phyloP scores from a whole-genome alignment of 2,113 vertebrate genomes.

The Ageneiosus marmoratus region DNA sequence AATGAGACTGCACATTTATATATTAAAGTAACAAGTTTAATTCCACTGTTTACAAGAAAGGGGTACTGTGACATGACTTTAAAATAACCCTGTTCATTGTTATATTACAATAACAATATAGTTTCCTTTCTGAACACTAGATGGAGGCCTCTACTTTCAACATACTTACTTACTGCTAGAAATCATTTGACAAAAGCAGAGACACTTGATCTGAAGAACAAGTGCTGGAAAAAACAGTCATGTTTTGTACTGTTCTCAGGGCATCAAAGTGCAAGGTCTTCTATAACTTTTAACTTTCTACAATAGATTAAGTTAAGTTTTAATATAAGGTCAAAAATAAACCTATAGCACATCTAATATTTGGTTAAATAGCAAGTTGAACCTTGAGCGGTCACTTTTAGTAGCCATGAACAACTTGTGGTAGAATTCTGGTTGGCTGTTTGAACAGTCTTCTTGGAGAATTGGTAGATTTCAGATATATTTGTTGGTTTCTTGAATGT shows the following conservation, averaged over 20 bases:
- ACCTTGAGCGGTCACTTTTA: no score
- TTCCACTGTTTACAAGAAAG: not conserved
- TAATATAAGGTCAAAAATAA: no score
- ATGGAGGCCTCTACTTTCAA: constrained; percentile 61
- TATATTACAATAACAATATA: not conserved
- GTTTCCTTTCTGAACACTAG: constrained; percentile 54
- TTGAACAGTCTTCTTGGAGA: no score
- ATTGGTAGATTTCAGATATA: no score
- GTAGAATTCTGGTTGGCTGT: no score
- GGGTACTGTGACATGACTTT: not conserved
- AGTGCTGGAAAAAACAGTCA: not conserved
- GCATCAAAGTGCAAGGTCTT: not conserved
- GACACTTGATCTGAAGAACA: not conserved
- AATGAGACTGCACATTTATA: not conserved
- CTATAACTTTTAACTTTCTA: not conserved
- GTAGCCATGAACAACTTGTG: no score
- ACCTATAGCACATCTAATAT: no score
- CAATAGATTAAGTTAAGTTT: not conserved
- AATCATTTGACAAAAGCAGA: no score
- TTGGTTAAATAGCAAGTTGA: no score
- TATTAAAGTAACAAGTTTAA: not conserved
- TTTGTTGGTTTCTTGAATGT: no score
- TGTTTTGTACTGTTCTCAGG: not conserved
- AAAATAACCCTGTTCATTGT: not conserved
- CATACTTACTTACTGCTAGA: not conserved